Evolutionary conservation across 2,113 vertebrate species (phyloP), one percentile per base, ranked within the genome.

Genomic region (Trematocara macrostoma): DNA sequence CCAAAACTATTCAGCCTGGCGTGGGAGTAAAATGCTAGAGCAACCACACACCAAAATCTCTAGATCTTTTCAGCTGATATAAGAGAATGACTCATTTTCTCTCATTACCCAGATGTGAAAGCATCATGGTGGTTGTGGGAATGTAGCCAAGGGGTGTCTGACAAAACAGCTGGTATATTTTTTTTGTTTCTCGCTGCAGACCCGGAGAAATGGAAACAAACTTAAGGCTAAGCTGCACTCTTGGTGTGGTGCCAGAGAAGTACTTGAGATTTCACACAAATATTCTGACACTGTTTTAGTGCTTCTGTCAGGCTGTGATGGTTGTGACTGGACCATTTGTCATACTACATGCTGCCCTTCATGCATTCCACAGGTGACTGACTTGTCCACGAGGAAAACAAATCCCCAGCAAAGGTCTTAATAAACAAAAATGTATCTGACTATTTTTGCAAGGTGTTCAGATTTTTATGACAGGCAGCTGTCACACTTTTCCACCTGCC

Each of bases 21-120:
- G 42, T 87, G 38, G 83, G 80, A 90, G 79, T 59, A 79, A 87
- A 83, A 81, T 85, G 86, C 55, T 67, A 76, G 79, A n/a, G 49
- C 56, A 59, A 64, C 51, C n/a, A 31, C 40, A 15, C 14, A 12
- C 56, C 67, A 80, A 52, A 74, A 82, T 76, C 47, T 31, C 67
- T 8, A 11, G 16, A 86, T 49, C 15, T 84, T 55, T 86, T 55
- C 38, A 81, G 51, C 14, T 85, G 56, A 55, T 81, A 59, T 78
- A 42, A 88, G 4, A 78, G 40, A 83, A 53, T 71, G 11, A 79
- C 5, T 87, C 23, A 61, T 83, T 79, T 82, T 49, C 45, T 76
- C 45, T n/a, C 16, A 76, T 76, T 51, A 51, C 71, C 71, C 71
- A 76, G 71, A n/a, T 51, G 45, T 76, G 45, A n/a, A 76, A 76